phyloP scores from a whole-genome alignment of 1,140 invertebrate genomes.

The Drosophila parvula region DNA sequence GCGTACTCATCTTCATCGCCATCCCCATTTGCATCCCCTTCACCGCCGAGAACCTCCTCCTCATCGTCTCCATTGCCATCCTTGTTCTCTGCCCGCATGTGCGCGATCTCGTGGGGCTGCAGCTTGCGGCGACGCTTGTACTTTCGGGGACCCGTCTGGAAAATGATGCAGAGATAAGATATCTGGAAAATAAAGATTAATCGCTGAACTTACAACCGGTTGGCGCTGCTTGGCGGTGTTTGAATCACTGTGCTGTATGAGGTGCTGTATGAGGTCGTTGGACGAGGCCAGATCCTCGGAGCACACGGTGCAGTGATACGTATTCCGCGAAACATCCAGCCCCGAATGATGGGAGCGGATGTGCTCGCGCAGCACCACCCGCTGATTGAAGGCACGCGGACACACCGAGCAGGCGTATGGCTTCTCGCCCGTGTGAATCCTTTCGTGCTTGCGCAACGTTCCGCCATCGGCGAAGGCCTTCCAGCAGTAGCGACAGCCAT shows the following conservation, averaged over 20 bases:
- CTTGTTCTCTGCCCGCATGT: conserved; percentile 78
- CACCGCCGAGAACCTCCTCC: conserved; percentile 48
- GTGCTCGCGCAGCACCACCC: conserved; percentile 92
- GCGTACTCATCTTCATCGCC: conserved; percentile 56
- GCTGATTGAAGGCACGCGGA: conserved; percentile 92
- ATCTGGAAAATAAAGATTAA: not conserved
- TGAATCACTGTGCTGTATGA: conserved; percentile 92
- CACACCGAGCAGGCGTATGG: conserved; percentile 98
- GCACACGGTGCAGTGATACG: conserved; percentile 91
- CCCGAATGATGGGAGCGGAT: conserved; percentile 93
- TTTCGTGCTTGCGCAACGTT: conserved; percentile 97
- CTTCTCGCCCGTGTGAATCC: conserved; percentile 98
- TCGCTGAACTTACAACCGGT: conserved; percentile 86
- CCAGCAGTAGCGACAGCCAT: conserved; percentile 98
- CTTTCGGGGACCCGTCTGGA: conserved; percentile 89
- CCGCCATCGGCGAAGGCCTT: conserved; percentile 99
- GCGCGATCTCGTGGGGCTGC: conserved; percentile 87
- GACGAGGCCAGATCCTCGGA: conserved; percentile 88
- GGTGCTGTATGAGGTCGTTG: conserved; percentile 90
- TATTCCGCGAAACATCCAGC: conserved; percentile 87
- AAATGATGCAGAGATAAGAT: not conserved
- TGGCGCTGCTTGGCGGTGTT: conserved; percentile 91
- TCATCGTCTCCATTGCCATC: conserved; percentile 39
- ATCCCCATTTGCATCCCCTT: conserved; percentile 48
- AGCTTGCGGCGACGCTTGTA: conserved; percentile 91